Base-by-base conservation (phyloP, 2,888 invertebrate species). In the Meghimatium bilineatum region DNA sequence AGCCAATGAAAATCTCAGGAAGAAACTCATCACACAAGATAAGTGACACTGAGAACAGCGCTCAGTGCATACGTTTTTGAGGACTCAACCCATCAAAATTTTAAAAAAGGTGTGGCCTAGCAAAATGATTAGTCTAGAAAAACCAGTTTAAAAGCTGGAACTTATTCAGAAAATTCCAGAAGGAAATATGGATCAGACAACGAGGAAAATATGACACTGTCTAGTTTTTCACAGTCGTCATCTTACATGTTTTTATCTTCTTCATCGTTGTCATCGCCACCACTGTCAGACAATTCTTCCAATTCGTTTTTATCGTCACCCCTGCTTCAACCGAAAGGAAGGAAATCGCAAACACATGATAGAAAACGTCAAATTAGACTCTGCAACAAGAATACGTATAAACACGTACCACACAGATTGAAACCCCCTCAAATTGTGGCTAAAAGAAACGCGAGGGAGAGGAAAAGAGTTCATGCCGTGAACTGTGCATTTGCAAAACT, bases 391-490 rank as follows among this genome's bases (percentile, higher is more conserved):
- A 85, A 88, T 6, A 83, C 88, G 14, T 93, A 92, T 87, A 91
- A 92, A 74, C 93, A 93, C 87, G 88, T 93, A 36, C 92, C 92
- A 26, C 94, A 94, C 89, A 93, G 94, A 82, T 94, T 95, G 88
- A 95, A 95, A 90, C 95, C 95, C 23, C 94, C 95, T 34, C 95
- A 95, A 90, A 93, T 95, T 85, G 95, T 95, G 84, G 95, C 95
- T 29, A 90, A 94, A 85, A 90, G 96, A 84, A 96, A 96, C 91
- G 95, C 95, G 12, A 93, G 96, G 77, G 96, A 96, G 92, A 91
- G 96, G 88, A 93, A 95, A 83, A 93, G 96, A 86, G 96, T 96
- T 49, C 95, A 95, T 91, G 95, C 95, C 26, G 95, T 96, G 87
- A 96, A 96, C 93, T 94, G 93, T 83, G 96, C 95, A 60, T 96